A percentile compares a stretch with the other conserved stretches of the same genome.
Conservation (phyloP, 2,797 vertebrate species). For the Avahi laniger region DNA sequence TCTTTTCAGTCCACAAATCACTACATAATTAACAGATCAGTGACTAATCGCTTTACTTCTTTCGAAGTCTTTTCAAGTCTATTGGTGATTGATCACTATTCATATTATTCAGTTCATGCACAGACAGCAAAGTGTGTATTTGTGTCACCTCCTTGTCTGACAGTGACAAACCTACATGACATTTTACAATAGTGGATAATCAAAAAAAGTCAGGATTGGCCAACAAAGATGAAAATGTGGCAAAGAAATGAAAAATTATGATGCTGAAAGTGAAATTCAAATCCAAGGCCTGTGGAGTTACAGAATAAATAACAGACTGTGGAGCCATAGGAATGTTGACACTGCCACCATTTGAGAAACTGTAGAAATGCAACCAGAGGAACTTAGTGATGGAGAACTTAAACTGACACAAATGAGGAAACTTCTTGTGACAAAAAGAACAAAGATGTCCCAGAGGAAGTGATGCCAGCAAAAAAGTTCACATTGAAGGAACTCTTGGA, state of each 20-base stretch:
- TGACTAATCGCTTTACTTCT: constrained; percentile 9
- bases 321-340: not conserved
- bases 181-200: not conserved
- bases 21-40: not conserved
- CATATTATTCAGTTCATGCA: constrained; percentile 1
- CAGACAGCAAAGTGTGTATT: constrained; percentile 3
- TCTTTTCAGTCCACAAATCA: constrained; percentile 22
- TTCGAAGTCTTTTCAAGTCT: constrained; percentile 3
- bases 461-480: not conserved
- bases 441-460: not conserved
- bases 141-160: not conserved
- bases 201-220: not conserved
- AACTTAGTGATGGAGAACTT: not conserved
- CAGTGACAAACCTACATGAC: not conserved
- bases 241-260: not conserved
- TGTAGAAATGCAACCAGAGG: not conserved
- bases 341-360: not conserved
- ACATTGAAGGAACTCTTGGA: not conserved
- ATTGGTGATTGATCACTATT: not conserved
- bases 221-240: not conserved
- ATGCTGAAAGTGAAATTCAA: not conserved
- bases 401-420: not conserved
- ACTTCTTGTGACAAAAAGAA: not conserved
- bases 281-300: not conserved
- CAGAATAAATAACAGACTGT: not conserved